Evolutionary conservation across 2,888 invertebrate genomes (phyloP).

Genomic region (Latrodectus hesperus): DNA sequence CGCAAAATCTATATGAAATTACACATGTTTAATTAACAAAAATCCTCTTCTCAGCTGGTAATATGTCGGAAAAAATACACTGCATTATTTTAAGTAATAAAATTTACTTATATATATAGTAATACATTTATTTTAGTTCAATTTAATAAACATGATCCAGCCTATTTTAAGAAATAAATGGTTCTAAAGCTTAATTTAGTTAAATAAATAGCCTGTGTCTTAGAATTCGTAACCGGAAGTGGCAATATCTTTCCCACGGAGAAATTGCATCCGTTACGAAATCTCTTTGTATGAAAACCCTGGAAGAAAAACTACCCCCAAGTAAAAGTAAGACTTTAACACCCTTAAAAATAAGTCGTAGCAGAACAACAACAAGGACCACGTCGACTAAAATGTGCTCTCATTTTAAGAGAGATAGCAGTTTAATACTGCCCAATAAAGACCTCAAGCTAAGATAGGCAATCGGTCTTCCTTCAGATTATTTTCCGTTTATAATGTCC

Average conservation of each 20-base stretch:
- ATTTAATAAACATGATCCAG: too few species aligned
- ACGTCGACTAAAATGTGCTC: slow-evolving; percentile 53
- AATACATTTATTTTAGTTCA: too few species aligned
- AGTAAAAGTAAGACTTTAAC: slow-evolving; percentile 61
- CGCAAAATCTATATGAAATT: too few species aligned
- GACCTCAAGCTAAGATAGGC: slow-evolving; percentile 64
- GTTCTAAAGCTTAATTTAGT: too few species aligned
- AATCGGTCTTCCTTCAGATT: slow-evolving; percentile 68
- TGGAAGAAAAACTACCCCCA: slow-evolving; percentile 51
- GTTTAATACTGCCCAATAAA: slow-evolving; percentile 66
- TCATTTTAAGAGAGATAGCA: slow-evolving; percentile 54
- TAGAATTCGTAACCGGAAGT: neutral
- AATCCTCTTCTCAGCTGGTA: too few species aligned
- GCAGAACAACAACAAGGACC: slow-evolving; percentile 46
- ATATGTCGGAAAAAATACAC: too few species aligned
- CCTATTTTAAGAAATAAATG: too few species aligned
- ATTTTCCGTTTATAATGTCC: slow-evolving; percentile 68
- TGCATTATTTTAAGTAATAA: too few species aligned
- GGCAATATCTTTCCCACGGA: slow-evolving; percentile 36
- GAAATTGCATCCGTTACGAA: slow-evolving; percentile 13
- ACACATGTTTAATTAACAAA: too few species aligned
- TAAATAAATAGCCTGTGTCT: too few species aligned
- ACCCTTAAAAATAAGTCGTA: slow-evolving; percentile 64
- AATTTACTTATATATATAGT: too few species aligned
- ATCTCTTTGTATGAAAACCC: slow-evolving; percentile 32